A percentile compares a stretch with the other conserved stretches of the same genome.
Evolutionary conservation across 2,888 invertebrate species (phyloP).

Genomic region (Caenorhabditis imperialis): DNA sequence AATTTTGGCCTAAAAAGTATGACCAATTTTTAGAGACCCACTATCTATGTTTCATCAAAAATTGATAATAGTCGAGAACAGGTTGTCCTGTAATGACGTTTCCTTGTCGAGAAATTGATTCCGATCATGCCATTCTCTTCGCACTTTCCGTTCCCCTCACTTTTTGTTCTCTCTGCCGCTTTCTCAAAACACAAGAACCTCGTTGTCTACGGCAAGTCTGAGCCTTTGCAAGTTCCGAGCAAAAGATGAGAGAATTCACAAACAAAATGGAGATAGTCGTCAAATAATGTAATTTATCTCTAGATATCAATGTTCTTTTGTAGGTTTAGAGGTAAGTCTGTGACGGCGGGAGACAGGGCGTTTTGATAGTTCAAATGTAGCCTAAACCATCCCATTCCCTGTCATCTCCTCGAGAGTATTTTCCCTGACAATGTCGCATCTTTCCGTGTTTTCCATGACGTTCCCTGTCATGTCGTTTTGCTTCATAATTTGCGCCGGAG

Average conservation of each 20-base stretch:
- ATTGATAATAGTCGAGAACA: constrained; percentile 33
- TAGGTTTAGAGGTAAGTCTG: constrained; percentile 1
- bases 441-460: too few species aligned
- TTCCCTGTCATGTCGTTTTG: too few species aligned
- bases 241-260: constrained; percentile 51
- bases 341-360: too few species aligned
- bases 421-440: too few species aligned
- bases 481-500: too few species aligned
- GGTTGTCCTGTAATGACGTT: constrained; percentile 33
- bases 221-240: constrained; percentile 31
- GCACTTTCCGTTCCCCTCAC: not conserved
- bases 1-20: constrained; percentile 30
- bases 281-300: constrained; percentile 42
- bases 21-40: constrained; percentile 7
- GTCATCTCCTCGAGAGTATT: not conserved
- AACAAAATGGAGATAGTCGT: constrained; percentile 23
- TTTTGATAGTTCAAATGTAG: too few species aligned
- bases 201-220: constrained; percentile 17
- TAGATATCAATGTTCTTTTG: constrained; percentile 37
- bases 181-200: constrained; percentile 31
- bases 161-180: constrained; percentile 6
- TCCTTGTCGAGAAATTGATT: constrained; percentile 28
- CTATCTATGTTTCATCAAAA: constrained; percentile 26
- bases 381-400: too few species aligned
- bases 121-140: constrained; percentile 34